Conservation (phyloP, 2,797 vertebrate species). For the Melanotaenia nigrans region DNA sequence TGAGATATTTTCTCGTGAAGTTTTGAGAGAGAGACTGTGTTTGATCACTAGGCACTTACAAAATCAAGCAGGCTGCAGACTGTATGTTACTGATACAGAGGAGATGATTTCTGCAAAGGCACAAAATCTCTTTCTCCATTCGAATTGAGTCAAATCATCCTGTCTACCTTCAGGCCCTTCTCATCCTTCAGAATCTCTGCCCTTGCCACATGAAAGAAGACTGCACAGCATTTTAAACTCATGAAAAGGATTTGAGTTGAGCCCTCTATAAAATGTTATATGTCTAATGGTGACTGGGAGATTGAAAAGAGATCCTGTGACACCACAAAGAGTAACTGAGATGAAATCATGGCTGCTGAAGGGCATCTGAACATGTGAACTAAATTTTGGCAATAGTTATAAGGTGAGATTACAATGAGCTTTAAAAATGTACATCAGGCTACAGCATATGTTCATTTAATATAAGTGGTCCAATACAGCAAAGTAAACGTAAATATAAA, state of each 20-base stretch:
- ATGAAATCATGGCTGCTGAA: constrained; percentile 33
- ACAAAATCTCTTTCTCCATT: not conserved
- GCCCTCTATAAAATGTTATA: constrained; percentile 43
- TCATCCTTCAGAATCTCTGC: constrained; percentile 5
- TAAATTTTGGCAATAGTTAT: constrained; percentile 5
- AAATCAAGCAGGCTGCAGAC: constrained; percentile 17
- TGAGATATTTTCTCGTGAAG: not conserved
- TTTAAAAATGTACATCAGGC: too few relatives aligned
- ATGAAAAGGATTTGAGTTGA: constrained; percentile 40
- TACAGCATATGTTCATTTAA: not conserved
- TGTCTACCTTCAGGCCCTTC: constrained; percentile 21
- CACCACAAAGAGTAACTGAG: constrained; percentile 22
- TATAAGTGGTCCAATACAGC: not conserved
- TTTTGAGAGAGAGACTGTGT: constrained; percentile 1
- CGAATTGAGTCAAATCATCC: constrained; percentile 26
- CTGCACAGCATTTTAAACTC: constrained; percentile 14
- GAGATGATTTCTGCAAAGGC: constrained; percentile 25
- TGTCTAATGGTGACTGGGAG: constrained; percentile 39
- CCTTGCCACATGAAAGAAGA: constrained; percentile 43
- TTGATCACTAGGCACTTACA: constrained; percentile 18
- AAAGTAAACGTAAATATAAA: not conserved
- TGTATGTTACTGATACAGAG: constrained; percentile 17
- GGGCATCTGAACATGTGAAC: constrained; percentile 38
- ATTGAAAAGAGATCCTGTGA: constrained; percentile 48
- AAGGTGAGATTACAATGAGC: constrained; percentile 12